Percentiles rank a stretch among this genome's conserved stretches.
Evolutionary conservation across 2,113 vertebrate species (phyloP).

Genomic region (Neolamprologus caudopunctatus): DNA sequence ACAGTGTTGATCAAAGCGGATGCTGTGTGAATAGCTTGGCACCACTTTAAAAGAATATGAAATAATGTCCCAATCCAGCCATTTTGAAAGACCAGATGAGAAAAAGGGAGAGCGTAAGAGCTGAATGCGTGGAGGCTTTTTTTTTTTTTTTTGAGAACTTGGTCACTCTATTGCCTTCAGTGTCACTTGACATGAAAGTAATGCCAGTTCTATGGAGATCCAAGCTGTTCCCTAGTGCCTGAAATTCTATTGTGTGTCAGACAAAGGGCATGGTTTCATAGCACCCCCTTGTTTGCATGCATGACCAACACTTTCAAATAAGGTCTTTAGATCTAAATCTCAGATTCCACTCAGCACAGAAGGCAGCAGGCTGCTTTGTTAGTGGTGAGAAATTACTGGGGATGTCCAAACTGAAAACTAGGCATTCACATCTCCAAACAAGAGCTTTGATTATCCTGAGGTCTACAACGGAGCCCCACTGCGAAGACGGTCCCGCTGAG

Average conservation of each 20-base stretch:
- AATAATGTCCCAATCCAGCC: slow-evolving; percentile 51
- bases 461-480: slow-evolving; percentile 8
- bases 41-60: slow-evolving; percentile 56
- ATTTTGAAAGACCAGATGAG: slow-evolving; percentile 18
- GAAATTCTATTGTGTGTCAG: slow-evolving; percentile 60
- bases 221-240: slow-evolving; percentile 54
- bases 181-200: slow-evolving; percentile 66
- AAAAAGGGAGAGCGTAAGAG: slow-evolving; percentile 8
- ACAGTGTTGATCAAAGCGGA: slow-evolving; percentile 39
- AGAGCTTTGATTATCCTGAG: slow-evolving; percentile 41
- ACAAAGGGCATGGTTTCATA: slow-evolving; percentile 63
- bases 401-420: slow-evolving; percentile 49
- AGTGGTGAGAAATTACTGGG: slow-evolving; percentile 52
- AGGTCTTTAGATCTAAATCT: slow-evolving; percentile 63
- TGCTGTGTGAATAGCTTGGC: slow-evolving; percentile 43
- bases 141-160: slow-evolving; percentile 9
- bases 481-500: slow-evolving; percentile 20
- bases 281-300: slow-evolving; percentile 62
- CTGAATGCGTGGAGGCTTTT: slow-evolving; percentile 3
- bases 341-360: slow-evolving; percentile 41
- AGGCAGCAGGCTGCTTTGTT: slow-evolving; percentile 58
- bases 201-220: slow-evolving; percentile 54
- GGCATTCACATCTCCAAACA: slow-evolving; percentile 36
- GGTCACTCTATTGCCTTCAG: slow-evolving; percentile 55
- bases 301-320: slow-evolving; percentile 65